These are phyloP conservation scores for Sarcophaga rosellei DNA, from an alignment of 2,888 invertebrate species.

Conservation along the genomic window DNA sequence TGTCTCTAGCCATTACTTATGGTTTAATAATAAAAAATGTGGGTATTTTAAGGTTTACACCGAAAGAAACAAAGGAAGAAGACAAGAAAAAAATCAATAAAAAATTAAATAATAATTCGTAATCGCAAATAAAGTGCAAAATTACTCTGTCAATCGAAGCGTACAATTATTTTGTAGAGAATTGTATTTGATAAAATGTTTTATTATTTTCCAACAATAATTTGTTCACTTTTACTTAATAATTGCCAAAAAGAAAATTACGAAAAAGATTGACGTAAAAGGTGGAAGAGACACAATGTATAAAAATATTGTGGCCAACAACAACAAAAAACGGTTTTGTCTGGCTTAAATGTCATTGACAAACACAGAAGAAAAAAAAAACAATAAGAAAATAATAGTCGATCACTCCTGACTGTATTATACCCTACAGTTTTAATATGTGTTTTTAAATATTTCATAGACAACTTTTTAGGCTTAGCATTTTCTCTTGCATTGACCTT, in stretches of 20 bases:
- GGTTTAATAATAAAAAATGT: conserved; percentile 46
- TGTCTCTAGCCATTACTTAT: conserved; percentile 21
- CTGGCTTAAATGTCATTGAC: conserved; percentile 62
- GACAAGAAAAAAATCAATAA: conserved; percentile 52
- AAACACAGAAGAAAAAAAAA: neutral
- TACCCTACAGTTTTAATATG: neutral
- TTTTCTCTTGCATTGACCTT: too few relatives aligned
- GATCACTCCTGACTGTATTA: neutral
- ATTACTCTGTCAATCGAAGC: neutral
- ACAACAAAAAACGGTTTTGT: conserved; percentile 46
- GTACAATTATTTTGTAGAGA: too few relatives aligned
- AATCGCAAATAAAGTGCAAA: neutral
- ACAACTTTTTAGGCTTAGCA: too few relatives aligned
- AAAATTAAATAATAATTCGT: neutral
- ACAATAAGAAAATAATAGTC: neutral
- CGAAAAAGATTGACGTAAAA: neutral
- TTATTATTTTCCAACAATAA: neutral
- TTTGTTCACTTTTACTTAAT: neutral
- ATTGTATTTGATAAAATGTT: neutral
- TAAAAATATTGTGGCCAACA: conserved; percentile 33
- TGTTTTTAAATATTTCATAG: neutral
- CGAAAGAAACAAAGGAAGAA: too few relatives aligned
- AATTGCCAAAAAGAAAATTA: conserved; percentile 10
- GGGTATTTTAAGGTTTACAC: conserved; percentile 22
- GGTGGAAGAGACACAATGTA: neutral